Evolutionary conservation across 2,113 vertebrate genomes (phyloP).

Genomic region (Perca fluviatilis): DNA sequence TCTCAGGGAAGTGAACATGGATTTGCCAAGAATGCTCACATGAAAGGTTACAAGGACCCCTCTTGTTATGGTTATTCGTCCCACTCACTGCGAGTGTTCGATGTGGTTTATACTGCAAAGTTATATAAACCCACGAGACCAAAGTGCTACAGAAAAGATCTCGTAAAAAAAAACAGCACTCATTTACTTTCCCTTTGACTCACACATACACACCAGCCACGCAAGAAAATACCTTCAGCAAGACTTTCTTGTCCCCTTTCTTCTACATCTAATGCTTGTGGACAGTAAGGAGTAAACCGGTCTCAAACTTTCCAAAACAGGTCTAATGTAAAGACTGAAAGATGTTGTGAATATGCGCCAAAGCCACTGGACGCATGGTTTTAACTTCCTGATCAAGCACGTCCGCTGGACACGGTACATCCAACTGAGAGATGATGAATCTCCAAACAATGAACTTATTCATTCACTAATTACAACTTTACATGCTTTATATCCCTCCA

Average conservation of each 20-base stretch:
- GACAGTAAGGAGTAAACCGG: conserved; percentile 57
- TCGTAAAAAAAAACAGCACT: conserved; percentile 58
- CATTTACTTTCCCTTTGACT: conserved; percentile 71
- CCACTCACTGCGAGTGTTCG: conserved; percentile 64
- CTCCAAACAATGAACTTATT: conserved; percentile 13
- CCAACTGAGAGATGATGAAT: conserved; percentile 8
- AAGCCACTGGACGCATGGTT: conserved; percentile 30
- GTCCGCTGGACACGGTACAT: conserved; percentile 3
- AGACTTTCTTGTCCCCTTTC: conserved; percentile 42
- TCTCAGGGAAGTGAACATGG: conserved; percentile 52
- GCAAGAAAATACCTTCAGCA: conserved; percentile 57
- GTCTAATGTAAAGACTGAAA: conserved; percentile 37
- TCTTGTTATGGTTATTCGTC: conserved; percentile 63
- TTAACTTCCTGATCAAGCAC: conserved; percentile 34
- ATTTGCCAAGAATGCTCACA: conserved; percentile 74
- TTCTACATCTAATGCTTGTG: conserved; percentile 52
- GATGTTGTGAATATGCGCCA: conserved; percentile 36
- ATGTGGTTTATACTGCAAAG: conserved; percentile 64
- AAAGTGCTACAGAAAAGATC: conserved; percentile 60
- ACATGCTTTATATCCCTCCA: conserved; percentile 17
- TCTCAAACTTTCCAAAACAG: conserved; percentile 67
- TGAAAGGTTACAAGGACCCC: conserved; percentile 67
- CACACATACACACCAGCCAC: conserved; percentile 53
- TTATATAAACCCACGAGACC: conserved; percentile 65
- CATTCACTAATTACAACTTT: conserved; percentile 18